phyloP scores from a whole-genome alignment of 2,888 invertebrate genomes.

The Eulithis prunata region DNA sequence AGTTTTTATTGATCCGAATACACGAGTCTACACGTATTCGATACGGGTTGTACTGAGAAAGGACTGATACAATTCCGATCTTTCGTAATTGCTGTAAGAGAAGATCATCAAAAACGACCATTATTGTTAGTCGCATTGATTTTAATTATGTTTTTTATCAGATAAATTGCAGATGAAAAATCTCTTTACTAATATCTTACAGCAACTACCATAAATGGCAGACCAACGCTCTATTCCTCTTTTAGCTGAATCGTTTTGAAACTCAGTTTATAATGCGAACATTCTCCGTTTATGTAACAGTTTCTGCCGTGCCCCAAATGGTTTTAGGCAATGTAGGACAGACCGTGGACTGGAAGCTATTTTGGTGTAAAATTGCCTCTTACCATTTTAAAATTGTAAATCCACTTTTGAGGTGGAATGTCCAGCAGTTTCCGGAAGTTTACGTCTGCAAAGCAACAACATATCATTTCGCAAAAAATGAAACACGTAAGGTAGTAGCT shows the following conservation, averaged over 20 bases:
- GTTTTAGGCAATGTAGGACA: constrained; percentile 26
- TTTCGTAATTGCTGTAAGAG: no score
- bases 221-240: not conserved
- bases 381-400: constrained; percentile 22
- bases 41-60: no score
- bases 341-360: constrained; percentile 19
- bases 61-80: no score
- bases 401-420: constrained; percentile 9
- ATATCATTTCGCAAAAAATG: no score
- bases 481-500: no score
- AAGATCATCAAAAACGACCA: no score
- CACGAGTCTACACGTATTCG: no score
- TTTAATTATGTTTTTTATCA: no score
- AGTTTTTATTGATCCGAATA: no score
- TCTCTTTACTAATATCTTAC: not conserved
- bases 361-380: constrained; percentile 24
- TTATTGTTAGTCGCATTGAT: no score
- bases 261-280: constrained; percentile 17
- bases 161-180: no score
- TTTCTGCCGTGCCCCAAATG: constrained; percentile 24
- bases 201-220: not conserved
- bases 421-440: constrained; percentile 4
- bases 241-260: constrained; percentile 16
- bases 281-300: constrained; percentile 24
- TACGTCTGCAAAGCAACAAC: not conserved